Percentiles rank a stretch among this genome's conserved stretches.
phyloP scores from a whole-genome alignment of 2,113 vertebrate species.

The Ceyx margarethae region DNA sequence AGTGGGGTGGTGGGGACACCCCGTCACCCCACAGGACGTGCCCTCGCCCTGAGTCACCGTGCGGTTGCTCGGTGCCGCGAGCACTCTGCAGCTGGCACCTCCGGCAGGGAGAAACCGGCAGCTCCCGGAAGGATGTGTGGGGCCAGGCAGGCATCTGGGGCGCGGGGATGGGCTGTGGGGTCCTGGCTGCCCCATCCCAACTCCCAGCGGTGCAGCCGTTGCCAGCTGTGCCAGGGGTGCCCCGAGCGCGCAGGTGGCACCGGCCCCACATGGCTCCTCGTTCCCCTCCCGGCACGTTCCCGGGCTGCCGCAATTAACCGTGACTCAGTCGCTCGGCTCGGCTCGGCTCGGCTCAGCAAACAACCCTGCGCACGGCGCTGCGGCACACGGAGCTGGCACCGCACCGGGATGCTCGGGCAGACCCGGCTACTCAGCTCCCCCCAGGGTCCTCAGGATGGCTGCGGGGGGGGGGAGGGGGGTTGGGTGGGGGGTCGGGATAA shows the following conservation, averaged over 20 bases:
- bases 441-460: neutral
- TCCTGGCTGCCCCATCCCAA: neutral
- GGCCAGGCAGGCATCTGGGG: neutral
- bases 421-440: neutral
- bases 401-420: neutral
- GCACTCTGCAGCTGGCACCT: neutral
- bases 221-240: neutral
- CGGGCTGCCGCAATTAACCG: neutral
- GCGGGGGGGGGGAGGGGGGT: neutral
- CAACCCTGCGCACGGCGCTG: neutral
- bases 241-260: neutral
- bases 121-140: neutral
- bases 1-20: neutral
- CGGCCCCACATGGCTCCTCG: neutral
- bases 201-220: neutral
- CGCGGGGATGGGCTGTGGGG: neutral
- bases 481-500: neutral
- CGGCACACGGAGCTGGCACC: neutral
- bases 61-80: neutral
- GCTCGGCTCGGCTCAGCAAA: conserved; percentile 7
- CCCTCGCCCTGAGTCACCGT: neutral
- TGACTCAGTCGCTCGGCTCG: conserved; percentile 64
- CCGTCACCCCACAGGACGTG: neutral
- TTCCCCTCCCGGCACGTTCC: conserved; percentile 25
- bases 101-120: neutral